These are phyloP conservation scores for Neoarius graeffei DNA, from an alignment of 2,113 vertebrate species.

Conservation along the genomic window DNA sequence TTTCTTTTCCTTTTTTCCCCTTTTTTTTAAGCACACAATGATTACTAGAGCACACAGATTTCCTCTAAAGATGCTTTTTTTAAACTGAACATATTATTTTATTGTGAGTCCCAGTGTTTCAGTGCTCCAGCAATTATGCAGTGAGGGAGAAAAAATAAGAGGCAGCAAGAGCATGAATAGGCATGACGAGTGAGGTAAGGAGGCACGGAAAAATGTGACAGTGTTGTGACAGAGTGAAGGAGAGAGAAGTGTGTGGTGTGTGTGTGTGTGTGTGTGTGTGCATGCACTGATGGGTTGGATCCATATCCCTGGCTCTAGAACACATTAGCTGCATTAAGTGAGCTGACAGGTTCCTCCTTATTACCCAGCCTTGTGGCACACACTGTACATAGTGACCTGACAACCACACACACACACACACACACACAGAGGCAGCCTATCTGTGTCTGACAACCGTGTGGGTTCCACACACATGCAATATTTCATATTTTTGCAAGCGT, in stretches of 20 bases:
- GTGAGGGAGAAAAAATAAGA: constrained; percentile 47
- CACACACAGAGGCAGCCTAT: constrained; percentile 46
- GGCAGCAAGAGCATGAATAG: constrained; percentile 55
- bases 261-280: constrained; percentile 65
- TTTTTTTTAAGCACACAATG: constrained; percentile 40
- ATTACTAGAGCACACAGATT: constrained; percentile 29
- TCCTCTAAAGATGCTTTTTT: constrained; percentile 11
- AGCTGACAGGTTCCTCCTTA: constrained; percentile 80
- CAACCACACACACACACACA: constrained; percentile 48
- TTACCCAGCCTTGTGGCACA: constrained; percentile 76
- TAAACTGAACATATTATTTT: constrained; percentile 4
- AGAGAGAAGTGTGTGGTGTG: constrained; percentile 66
- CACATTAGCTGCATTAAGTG: constrained; percentile 84
- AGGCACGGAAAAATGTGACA: constrained; percentile 56
- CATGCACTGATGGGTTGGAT: constrained; percentile 38
- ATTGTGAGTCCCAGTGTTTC: constrained; percentile 17
- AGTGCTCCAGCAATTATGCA: constrained; percentile 12
- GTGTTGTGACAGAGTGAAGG: constrained; percentile 47
- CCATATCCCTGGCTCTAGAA: constrained; percentile 76
- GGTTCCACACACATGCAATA: constrained; percentile 50
- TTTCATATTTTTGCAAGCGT: constrained; percentile 26
- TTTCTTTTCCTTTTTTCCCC: not conserved
- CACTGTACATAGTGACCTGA: constrained; percentile 50
- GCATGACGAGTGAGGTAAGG: constrained; percentile 56
- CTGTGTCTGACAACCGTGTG: constrained; percentile 50